Base-by-base conservation (phyloP, 2,888 invertebrate genomes). In the Gandaritis pyraliata region DNA sequence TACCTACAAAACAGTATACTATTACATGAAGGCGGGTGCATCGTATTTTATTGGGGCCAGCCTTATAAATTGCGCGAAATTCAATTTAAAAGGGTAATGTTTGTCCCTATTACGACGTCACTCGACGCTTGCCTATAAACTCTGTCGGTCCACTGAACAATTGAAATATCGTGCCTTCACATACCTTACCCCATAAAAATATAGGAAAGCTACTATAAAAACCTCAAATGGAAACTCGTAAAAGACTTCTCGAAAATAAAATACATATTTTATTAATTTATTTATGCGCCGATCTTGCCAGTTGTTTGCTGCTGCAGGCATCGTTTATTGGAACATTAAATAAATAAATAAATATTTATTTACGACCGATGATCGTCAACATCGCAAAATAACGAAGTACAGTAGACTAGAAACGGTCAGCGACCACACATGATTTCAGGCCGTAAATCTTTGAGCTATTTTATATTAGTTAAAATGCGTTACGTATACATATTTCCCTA, bases 71-170 rank as follows among this genome's bases (percentile, higher is more conserved):
- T 87, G 88, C 81, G 69, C 77, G 77, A 88, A 87, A 89, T 90
- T 89, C 88, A 88, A 90, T 90, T 89, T 89, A 88, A 89, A 90
- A 88, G 87, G 89, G 87, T 86, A 88, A 88, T 89, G 87, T 88
- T 89, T 88, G 87, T 82, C 86, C 87, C 86, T 87, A 88, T 88
- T 87, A 88, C 86, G 79, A 80, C 80, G 83, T 88, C 87, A 87
- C 85, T 86, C 83, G 79, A 78, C 79, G 79, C 81, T 69, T 67
- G 77, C 81, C 85, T 81, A 88, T 89, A 89, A 88, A 89, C 85
- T 88, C 80, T 81, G 80, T 71, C 83, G 82, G 81, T 74, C 82
- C 84, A 85, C 74, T 86, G 86, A 83, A 78, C 87, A 88, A 86
- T 83, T 86, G 88, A 88, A 87, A 86, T 87, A 89, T 86, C 72